phyloP scores from a whole-genome alignment of 2,113 vertebrate genomes.

The Tricholaema leucomelas region DNA sequence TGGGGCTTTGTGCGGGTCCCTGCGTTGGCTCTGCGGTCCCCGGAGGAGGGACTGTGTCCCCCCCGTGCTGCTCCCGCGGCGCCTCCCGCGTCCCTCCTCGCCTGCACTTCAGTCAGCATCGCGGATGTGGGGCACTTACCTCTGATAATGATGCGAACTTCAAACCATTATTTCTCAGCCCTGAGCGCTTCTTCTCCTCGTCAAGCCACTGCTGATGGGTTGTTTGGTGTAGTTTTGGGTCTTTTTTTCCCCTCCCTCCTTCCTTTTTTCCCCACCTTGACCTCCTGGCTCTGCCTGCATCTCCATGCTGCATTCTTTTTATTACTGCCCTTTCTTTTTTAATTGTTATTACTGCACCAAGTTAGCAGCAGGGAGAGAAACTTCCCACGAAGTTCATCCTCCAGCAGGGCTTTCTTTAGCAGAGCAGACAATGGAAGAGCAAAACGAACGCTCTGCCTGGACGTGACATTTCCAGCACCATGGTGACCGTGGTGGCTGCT shows the following conservation, averaged over 20 bases:
- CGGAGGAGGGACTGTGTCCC: background rate
- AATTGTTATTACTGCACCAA: background rate
- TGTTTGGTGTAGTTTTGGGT: background rate
- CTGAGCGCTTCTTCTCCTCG: background rate
- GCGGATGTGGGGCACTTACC: slow-evolving; percentile 12
- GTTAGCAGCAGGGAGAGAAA: slow-evolving; percentile 32
- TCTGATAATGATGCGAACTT: slow-evolving; percentile 16
- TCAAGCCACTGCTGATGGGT: background rate
- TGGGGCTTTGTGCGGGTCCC: rapidly evolving
- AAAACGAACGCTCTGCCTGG: background rate
- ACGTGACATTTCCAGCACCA: background rate
- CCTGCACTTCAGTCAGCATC: background rate
- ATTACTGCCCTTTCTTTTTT: background rate
- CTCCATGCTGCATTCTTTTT: background rate
- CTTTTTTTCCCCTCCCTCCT: background rate
- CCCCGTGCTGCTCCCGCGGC: rapidly evolving
- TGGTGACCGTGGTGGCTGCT: background rate
- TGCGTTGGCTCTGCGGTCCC: background rate
- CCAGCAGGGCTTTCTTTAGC: slow-evolving; percentile 23
- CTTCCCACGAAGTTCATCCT: slow-evolving; percentile 6
- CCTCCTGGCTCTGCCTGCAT: slow-evolving; percentile 25
- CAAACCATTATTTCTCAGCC: slow-evolving; percentile 56
- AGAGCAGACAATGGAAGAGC: slow-evolving; percentile 7
- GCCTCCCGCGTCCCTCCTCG: background rate
- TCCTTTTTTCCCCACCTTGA: background rate